These are phyloP conservation scores for Gadus macrocephalus DNA, from an alignment of 2,113 vertebrate species.

Conservation along the genomic window DNA sequence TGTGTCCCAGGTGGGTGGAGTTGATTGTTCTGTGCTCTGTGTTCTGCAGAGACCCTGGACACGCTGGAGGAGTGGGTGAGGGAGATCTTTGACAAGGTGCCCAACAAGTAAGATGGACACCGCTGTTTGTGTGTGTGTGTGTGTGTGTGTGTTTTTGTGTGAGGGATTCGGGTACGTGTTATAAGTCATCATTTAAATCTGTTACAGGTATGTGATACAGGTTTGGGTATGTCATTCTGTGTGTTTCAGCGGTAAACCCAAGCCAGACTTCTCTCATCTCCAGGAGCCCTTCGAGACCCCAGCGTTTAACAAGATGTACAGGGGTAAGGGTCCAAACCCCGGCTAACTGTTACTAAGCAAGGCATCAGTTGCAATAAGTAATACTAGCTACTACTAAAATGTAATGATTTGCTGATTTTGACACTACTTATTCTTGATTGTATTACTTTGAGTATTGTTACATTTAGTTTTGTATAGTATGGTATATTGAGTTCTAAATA, in stretches of 20 bases:
- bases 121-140: too few relatives aligned
- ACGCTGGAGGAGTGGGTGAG: slow-evolving; percentile 93
- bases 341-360: neutral
- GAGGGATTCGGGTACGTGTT: neutral
- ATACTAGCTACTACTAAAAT: neutral
- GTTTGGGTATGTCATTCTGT: neutral
- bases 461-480: neutral
- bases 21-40: slow-evolving; percentile 12
- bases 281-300: slow-evolving; percentile 90
- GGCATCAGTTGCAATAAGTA: neutral
- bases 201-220: neutral
- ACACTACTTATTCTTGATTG: neutral
- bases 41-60: slow-evolving; percentile 82
- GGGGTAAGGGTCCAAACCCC: slow-evolving; percentile 70
- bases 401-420: neutral
- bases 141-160: neutral
- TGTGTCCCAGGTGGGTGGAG: neutral
- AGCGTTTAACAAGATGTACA: slow-evolving; percentile 89
- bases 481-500: neutral
- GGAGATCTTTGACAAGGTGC: slow-evolving; percentile 88
- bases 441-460: neutral
- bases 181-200: neutral
- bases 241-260: slow-evolving; percentile 74
- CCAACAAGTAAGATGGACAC: slow-evolving; percentile 86
- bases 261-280: slow-evolving; percentile 82